A percentile compares a stretch with the other conserved stretches of the same genome.
These are phyloP conservation scores for Arnoldichthys spilopterus DNA, from an alignment of 2,797 vertebrate species.

Conservation along the genomic window DNA sequence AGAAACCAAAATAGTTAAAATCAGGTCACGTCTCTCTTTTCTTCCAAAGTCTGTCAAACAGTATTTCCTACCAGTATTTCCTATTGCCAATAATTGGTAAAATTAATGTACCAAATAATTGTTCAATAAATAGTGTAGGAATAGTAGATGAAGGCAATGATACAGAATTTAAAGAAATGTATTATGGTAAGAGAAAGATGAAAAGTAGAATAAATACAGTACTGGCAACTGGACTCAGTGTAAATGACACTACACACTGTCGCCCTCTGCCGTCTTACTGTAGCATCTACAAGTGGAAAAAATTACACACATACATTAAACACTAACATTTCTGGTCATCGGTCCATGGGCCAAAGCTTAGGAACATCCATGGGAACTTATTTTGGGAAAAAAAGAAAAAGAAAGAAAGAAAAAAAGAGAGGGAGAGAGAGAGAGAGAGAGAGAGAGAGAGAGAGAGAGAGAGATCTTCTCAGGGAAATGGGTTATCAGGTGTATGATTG, in stretches of 20 bases:
- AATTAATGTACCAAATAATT: neutral
- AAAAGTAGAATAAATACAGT: neutral
- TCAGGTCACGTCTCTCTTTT: too few relatives aligned
- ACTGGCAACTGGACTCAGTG: neutral
- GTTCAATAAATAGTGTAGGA: neutral
- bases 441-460: conserved; percentile 17
- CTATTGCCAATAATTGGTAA: neutral
- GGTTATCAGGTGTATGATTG: conserved; percentile 79
- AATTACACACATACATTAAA: too few relatives aligned
- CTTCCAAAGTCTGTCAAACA: neutral
- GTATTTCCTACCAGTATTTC: neutral
- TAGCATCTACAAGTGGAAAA: conserved; percentile 29
- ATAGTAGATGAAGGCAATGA: neutral
- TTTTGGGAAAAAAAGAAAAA: too few relatives aligned
- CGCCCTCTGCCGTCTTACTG: conserved; percentile 42
- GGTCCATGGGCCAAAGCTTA: neutral
- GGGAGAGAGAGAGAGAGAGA: neutral
- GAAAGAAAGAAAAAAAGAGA: neutral
- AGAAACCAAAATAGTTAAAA: neutral
- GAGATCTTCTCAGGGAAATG: conserved; percentile 70
- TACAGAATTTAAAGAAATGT: neutral
- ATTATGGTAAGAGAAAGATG: neutral
- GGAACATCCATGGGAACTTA: neutral
- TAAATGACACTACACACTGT: conserved; percentile 9
- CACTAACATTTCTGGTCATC: neutral